These are phyloP conservation scores for Caenorhabditis parvicauda DNA, from an alignment of 2,888 invertebrate genomes.

Conservation along the genomic window DNA sequence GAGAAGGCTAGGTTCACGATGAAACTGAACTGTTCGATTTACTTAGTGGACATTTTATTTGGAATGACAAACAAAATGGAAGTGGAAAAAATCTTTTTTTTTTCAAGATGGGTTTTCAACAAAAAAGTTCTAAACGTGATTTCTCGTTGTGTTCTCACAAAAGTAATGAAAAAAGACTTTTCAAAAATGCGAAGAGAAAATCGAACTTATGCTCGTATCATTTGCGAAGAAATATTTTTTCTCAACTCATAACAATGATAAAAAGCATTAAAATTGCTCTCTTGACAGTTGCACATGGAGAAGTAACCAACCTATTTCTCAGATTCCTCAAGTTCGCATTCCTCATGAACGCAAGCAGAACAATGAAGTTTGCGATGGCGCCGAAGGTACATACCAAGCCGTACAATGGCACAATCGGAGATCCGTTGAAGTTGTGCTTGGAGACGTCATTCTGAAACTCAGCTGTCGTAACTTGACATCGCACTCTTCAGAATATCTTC, in stretches of 20 bases:
- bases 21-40: constrained; percentile 45
- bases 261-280: too few relatives aligned
- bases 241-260: background rate
- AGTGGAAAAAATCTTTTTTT: background rate
- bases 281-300: background rate
- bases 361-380: constrained; percentile 55
- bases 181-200: background rate
- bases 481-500: background rate
- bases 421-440: constrained; percentile 48
- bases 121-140: too few relatives aligned
- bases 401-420: constrained; percentile 49
- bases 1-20: constrained; percentile 60
- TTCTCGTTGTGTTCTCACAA: too few relatives aligned
- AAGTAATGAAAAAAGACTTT: too few relatives aligned
- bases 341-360: constrained; percentile 47
- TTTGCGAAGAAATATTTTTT: background rate
- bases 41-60: too few relatives aligned
- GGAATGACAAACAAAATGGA: too few relatives aligned
- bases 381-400: constrained; percentile 56
- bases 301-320: constrained; percentile 43
- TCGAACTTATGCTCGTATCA: background rate
- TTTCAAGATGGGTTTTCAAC: too few relatives aligned
- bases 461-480: background rate
- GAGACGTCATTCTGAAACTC: constrained; percentile 54
- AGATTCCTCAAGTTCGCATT: constrained; percentile 55